phyloP scores from a whole-genome alignment of 2,113 vertebrate species.

The Aegithalos caudatus region DNA sequence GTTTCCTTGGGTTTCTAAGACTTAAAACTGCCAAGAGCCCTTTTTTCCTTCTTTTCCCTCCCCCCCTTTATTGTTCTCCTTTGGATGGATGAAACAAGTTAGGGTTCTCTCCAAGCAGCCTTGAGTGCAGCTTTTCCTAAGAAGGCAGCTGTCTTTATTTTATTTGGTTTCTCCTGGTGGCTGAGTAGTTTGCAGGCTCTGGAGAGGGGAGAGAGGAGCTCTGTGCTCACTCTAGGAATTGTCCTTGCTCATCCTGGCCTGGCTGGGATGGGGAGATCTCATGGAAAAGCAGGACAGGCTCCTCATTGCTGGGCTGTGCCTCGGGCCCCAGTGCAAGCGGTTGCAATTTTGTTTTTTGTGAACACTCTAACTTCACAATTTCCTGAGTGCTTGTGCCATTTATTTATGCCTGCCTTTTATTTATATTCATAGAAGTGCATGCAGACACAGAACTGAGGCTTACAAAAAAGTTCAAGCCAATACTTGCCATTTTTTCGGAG shows the following conservation, averaged over 20 bases:
- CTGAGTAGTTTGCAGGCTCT: background rate
- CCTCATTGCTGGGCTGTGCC: background rate
- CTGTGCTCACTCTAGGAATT: background rate
- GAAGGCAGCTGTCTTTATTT: background rate
- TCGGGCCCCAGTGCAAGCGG: background rate
- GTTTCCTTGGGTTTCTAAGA: background rate
- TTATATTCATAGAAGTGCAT: conserved; percentile 13
- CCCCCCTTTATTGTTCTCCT: background rate
- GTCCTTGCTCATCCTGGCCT: fast-evolving
- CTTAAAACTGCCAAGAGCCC: background rate
- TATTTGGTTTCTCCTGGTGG: background rate
- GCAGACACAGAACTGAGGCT: conserved; percentile 43
- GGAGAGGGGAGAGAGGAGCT: background rate
- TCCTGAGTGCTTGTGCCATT: conserved; percentile 21
- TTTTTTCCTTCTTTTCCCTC: background rate
- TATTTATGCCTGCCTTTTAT: conserved; percentile 26
- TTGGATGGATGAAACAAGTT: background rate
- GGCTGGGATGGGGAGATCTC: background rate
- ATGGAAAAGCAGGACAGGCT: background rate
- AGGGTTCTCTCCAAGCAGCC: background rate
- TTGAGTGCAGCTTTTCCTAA: background rate
- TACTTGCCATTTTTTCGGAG: conserved; percentile 51
- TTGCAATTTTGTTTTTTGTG: background rate
- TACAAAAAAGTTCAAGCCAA: conserved; percentile 52
- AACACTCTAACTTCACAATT: background rate